Percentiles rank a stretch among this genome's conserved stretches.
Evolutionary conservation across 2,888 invertebrate species (phyloP).

Genomic region (Saturnia japonica): DNA sequence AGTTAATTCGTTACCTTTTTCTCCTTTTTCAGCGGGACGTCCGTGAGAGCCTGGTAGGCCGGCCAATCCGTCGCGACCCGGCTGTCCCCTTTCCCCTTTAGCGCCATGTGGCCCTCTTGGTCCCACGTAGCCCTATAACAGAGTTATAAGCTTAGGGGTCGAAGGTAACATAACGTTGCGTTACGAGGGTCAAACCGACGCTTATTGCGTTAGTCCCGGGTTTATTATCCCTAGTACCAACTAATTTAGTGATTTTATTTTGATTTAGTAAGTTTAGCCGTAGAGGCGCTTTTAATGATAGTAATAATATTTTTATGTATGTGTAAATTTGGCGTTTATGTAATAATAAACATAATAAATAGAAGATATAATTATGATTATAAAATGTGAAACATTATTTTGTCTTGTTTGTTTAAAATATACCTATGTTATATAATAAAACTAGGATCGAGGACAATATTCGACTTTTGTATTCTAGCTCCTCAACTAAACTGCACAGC

Average conservation of each 20-base stretch:
- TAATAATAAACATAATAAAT: background rate
- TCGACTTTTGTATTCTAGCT: background rate
- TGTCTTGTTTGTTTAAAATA: background rate
- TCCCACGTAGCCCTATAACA: conserved; percentile 75
- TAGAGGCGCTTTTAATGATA: conserved; percentile 4
- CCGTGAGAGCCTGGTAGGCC: conserved; percentile 80
- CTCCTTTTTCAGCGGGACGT: conserved; percentile 88
- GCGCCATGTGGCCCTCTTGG: conserved; percentile 83
- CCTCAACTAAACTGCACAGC: background rate
- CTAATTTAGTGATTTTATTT: conserved; percentile 60
- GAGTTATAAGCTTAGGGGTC: conserved; percentile 65
- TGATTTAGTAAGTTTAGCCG: conserved; percentile 48
- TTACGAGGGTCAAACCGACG: conserved; percentile 73
- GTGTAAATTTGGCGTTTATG: background rate
- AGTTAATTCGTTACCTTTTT: conserved; percentile 83
- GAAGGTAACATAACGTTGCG: conserved; percentile 65
- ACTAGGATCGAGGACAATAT: background rate
- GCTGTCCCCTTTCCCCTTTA: conserved; percentile 85
- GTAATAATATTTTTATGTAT: conserved; percentile 1
- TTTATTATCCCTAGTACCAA: conserved; percentile 64
- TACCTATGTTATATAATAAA: background rate
- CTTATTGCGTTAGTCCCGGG: conserved; percentile 68
- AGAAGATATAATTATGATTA: background rate
- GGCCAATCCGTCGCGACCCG: conserved; percentile 87
- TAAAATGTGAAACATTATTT: background rate